These are phyloP conservation scores for Oncorhynchus keta DNA, from an alignment of 2,113 vertebrate species.

Conservation along the genomic window DNA sequence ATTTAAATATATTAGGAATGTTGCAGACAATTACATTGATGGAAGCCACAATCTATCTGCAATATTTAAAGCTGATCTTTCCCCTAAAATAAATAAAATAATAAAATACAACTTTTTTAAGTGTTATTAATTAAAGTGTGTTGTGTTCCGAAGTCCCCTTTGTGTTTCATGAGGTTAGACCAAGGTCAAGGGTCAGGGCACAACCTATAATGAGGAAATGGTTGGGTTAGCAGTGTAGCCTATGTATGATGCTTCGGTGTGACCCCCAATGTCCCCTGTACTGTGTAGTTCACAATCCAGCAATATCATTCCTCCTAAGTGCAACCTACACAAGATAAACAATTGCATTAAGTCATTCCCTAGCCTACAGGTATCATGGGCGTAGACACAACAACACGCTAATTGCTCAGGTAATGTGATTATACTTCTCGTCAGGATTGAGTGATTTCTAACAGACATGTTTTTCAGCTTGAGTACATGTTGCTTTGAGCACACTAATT, in stretches of 20 bases:
- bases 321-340: constrained; percentile 36
- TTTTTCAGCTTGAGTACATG: constrained; percentile 69
- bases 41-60: too few species aligned
- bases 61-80: too few species aligned
- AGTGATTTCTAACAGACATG: constrained; percentile 61
- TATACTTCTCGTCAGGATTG: constrained; percentile 68
- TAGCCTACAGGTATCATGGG: constrained; percentile 63
- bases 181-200: constrained; percentile 11
- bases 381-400: constrained; percentile 63
- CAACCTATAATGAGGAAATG: neutral
- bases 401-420: constrained; percentile 73
- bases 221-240: too few species aligned
- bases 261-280: constrained; percentile 32
- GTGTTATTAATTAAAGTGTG: too few species aligned
- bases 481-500: constrained; percentile 62
- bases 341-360: constrained; percentile 76
- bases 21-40: too few species aligned
- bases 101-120: too few species aligned
- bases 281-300: constrained; percentile 27
- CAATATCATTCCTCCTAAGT: constrained; percentile 16
- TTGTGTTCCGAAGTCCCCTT: neutral
- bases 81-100: too few species aligned
- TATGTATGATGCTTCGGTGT: neutral
- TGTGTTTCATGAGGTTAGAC: neutral
- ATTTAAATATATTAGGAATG: too few species aligned